Conservation (phyloP, 2,797 vertebrate species). For the Sebastolobus alascanus region DNA sequence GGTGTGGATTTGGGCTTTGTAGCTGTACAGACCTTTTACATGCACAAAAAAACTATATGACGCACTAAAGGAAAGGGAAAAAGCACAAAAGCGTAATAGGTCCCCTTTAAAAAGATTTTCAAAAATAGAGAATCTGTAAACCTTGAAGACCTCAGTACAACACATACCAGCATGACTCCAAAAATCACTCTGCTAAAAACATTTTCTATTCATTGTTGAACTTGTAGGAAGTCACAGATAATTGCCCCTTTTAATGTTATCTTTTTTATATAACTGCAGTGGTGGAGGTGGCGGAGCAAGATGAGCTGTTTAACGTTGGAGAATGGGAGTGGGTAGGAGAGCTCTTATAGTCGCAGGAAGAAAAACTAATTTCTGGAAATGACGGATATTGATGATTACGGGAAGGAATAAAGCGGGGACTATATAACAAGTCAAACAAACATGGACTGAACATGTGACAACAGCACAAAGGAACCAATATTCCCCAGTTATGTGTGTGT, state of each 20-base stretch:
- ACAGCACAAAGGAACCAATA: conserved; percentile 38
- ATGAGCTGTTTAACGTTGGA: conserved; percentile 45
- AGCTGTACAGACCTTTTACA: too few species aligned
- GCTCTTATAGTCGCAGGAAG: conserved; percentile 24
- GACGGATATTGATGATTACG: conserved; percentile 24
- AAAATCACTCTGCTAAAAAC: conserved; percentile 11
- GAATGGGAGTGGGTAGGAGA: conserved; percentile 58
- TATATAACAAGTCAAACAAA: conserved; percentile 30
- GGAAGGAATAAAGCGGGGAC: conserved; percentile 18
- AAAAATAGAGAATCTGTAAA: not conserved
- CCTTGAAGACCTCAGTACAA: not conserved
- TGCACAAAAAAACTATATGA: too few species aligned
- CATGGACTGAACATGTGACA: conserved; percentile 65
- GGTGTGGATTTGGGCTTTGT: too few species aligned
- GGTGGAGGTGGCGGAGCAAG: conserved; percentile 58
- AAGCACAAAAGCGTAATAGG: too few species aligned
- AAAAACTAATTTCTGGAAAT: conserved; percentile 52
- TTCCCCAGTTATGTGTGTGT: conserved; percentile 16
- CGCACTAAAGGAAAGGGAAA: too few species aligned
- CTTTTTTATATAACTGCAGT: conserved; percentile 58
- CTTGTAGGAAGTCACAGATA: conserved; percentile 43
- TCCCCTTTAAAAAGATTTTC: not conserved
- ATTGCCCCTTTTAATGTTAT: conserved; percentile 50
- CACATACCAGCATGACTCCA: not conserved
- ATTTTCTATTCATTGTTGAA: conserved; percentile 36